Base-by-base conservation (phyloP, 2,888 invertebrate genomes). In the Ctenicera cuprea region DNA sequence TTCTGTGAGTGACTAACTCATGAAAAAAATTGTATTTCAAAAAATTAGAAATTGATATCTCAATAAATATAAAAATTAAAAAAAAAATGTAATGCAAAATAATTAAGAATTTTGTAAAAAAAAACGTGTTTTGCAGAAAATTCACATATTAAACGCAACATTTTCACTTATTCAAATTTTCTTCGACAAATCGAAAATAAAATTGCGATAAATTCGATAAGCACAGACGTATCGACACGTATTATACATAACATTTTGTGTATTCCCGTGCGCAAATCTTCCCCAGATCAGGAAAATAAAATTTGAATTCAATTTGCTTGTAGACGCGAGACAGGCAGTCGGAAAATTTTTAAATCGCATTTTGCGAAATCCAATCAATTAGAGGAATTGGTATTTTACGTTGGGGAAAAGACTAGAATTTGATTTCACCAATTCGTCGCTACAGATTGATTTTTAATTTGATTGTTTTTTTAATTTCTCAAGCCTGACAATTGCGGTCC, bases 381-480 rank as follows among this genome's bases (percentile, higher is more conserved):
- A 71, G 48, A 26, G 54, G 71, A 22, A 59, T 65, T 65, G 57
- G 69, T 33, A 65, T 65, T 71, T 54, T 48, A 33, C 45, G 45
- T 50, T 48, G 64, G 48, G 71, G 48, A 22, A 59, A 65, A 37
- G 30, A 26, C 41, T 57, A 48, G 37, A 73, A 73, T 69, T 66
- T 63, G 64, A 73, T 73, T 73, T 73, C 26, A 20, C 54, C 45
- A 65, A 66, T 18, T 43, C 63, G 61, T 3, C 30, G 22, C 30
- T 33, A 16, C 64, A 64, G 73, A 73, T 73, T 73, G 73, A 59
- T 48, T 64, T 69, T 73, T 73, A 73, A 73, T 73, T 73, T 38
- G 54, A 73, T 73, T 73, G 66, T 63, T 52, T 68, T 59, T 30
- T 48, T 61, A 71, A 64, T 57, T 52, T 48, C 18, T 14, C 5